phyloP scores from a whole-genome alignment of 1,140 invertebrate genomes.

The Drosophila bocqueti region DNA sequence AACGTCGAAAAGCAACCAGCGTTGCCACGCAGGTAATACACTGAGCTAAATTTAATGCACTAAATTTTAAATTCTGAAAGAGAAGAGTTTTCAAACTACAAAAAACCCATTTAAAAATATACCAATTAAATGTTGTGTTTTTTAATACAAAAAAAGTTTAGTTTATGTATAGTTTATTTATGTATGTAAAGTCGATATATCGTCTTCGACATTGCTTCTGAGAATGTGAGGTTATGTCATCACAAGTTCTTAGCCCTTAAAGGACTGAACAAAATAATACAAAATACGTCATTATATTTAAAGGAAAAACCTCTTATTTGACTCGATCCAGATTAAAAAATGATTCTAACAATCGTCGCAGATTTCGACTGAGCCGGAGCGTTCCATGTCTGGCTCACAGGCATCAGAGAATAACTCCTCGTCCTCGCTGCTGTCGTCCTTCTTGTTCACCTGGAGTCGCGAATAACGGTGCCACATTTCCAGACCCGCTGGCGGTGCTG shows the following conservation, averaged over 20 bases:
- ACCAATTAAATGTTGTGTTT: too few relatives aligned
- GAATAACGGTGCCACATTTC: constrained; percentile 30
- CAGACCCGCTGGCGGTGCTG: not conserved
- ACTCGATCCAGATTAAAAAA: not conserved
- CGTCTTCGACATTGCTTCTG: not conserved
- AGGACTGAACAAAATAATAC: not conserved
- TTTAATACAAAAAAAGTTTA: not conserved
- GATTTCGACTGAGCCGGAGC: not conserved
- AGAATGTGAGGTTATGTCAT: not conserved
- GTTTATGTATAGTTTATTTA: not conserved
- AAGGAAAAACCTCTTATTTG: not conserved
- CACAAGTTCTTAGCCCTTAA: not conserved
- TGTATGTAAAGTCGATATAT: not conserved
- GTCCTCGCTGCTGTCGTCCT: not conserved
- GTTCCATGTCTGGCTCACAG: not conserved
- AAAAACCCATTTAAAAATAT: not conserved
- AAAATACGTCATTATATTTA: not conserved
- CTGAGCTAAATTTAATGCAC: not conserved
- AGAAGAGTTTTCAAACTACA: not conserved
- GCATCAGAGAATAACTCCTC: not conserved
- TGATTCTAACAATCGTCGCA: constrained; percentile 16
- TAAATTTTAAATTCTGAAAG: not conserved
- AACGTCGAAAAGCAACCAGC: not conserved
- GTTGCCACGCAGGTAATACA: not conserved
- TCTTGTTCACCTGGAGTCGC: not conserved